Conservation (phyloP, 1,140 invertebrate species). For the Cyclina sinensis region DNA sequence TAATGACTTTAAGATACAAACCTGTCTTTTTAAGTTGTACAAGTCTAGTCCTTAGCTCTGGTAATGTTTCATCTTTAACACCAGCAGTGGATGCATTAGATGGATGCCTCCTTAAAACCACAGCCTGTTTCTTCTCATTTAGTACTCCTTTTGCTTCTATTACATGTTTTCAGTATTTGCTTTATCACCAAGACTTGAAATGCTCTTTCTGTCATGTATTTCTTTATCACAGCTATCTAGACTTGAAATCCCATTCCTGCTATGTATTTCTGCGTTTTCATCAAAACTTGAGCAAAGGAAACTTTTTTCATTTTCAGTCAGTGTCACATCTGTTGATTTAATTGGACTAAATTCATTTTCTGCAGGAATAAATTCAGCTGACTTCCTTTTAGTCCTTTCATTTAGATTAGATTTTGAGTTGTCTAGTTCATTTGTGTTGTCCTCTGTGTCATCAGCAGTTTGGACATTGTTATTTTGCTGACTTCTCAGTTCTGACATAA, state of each 20-base stretch:
- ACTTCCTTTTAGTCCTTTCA: neutral
- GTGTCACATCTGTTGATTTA: neutral
- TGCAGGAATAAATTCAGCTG: neutral
- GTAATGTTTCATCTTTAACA: constrained; percentile 35
- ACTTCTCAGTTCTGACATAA: constrained; percentile 49
- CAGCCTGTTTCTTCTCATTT: neutral
- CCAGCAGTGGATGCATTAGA: constrained; percentile 2
- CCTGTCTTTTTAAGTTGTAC: constrained; percentile 65
- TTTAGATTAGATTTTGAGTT: neutral
- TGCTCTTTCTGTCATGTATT: too few relatives aligned
- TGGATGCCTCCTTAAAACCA: neutral
- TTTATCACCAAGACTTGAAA: too few relatives aligned
- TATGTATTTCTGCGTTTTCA: too few relatives aligned
- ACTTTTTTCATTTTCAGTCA: neutral
- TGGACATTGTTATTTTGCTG: neutral
- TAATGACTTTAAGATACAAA: too few relatives aligned
- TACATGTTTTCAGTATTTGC: too few relatives aligned
- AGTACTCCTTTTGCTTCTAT: neutral
- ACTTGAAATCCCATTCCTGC: too few relatives aligned
- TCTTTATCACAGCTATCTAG: too few relatives aligned
- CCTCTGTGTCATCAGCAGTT: neutral
- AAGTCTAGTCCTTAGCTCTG: constrained; percentile 49
- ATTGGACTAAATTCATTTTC: constrained; percentile 41
- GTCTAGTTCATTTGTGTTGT: neutral
- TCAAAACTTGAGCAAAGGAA: constrained; percentile 50